Evolutionary conservation across 2,113 vertebrate species (phyloP).

Genomic region (Speoplatyrhinus poulsoni): DNA sequence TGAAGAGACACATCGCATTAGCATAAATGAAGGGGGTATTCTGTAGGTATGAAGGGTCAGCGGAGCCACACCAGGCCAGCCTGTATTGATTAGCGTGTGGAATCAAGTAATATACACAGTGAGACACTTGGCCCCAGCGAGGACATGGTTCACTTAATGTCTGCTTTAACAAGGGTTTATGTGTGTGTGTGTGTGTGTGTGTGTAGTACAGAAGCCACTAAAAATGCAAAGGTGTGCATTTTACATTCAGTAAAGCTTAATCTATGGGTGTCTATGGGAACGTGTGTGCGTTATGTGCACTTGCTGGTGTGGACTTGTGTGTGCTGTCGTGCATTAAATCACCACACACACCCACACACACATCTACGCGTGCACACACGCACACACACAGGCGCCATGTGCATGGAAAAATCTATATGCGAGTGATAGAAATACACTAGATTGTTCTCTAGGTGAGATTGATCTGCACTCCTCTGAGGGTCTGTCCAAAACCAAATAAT

Average conservation of each 20-base stretch:
- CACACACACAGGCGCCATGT: slow-evolving; percentile 62
- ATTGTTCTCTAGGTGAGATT: slow-evolving; percentile 77
- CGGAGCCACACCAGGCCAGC: slow-evolving; percentile 34
- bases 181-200: slow-evolving; percentile 19
- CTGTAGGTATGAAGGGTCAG: neutral
- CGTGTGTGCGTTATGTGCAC: slow-evolving; percentile 24
- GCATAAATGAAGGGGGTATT: neutral
- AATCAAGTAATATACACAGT: slow-evolving; percentile 55
- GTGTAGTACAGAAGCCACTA: slow-evolving; percentile 57
- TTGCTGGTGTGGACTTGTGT: slow-evolving; percentile 30
- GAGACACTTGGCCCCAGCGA: slow-evolving; percentile 58
- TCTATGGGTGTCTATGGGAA: slow-evolving; percentile 65
- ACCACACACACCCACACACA: slow-evolving; percentile 59
- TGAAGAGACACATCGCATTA: no score
- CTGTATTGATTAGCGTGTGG: slow-evolving; percentile 67
- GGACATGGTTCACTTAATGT: slow-evolving; percentile 63
- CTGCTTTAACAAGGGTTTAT: slow-evolving; percentile 63
- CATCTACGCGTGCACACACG: slow-evolving; percentile 16
- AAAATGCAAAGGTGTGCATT: slow-evolving; percentile 76
- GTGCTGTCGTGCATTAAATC: slow-evolving; percentile 66
- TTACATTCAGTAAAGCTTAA: slow-evolving; percentile 61
- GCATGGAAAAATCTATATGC: slow-evolving; percentile 79
- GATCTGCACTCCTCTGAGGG: slow-evolving; percentile 74
- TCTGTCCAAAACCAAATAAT: slow-evolving; percentile 77
- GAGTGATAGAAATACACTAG: slow-evolving; percentile 79